phyloP scores from a whole-genome alignment of 2,113 vertebrate species.

The Xiphorhynchus elegans region DNA sequence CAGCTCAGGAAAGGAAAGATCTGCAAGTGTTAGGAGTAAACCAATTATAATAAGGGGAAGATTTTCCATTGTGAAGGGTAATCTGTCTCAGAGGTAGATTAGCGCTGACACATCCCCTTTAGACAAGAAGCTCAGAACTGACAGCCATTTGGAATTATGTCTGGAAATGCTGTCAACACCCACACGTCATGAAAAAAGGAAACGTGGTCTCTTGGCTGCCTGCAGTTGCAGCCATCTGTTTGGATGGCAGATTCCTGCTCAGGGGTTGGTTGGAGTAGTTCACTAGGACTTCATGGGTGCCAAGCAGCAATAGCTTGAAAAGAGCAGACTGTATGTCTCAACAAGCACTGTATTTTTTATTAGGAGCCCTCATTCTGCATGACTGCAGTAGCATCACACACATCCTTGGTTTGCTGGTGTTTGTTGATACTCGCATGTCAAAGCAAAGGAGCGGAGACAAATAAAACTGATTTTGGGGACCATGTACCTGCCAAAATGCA shows the following conservation, averaged over 20 bases:
- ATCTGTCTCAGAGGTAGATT: conserved; percentile 48
- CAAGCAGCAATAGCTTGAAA: conserved; percentile 61
- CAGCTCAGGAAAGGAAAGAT: not conserved
- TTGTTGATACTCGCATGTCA: not conserved
- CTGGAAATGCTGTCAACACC: conserved; percentile 69
- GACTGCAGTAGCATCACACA: not conserved
- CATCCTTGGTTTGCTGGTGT: not conserved
- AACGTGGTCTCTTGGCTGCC: conserved; percentile 56
- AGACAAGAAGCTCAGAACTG: conserved; percentile 39
- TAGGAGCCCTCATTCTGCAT: not conserved
- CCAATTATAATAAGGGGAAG: not conserved
- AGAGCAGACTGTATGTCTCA: conserved; percentile 52
- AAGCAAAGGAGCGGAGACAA: not conserved
- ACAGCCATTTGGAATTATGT: conserved; percentile 70
- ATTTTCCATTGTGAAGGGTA: conserved; percentile 1
- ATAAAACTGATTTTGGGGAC: not conserved
- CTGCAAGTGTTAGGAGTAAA: not conserved
- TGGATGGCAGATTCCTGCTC: conserved; percentile 62
- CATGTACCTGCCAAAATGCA: not conserved
- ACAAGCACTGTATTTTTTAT: not conserved
- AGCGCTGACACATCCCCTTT: conserved; percentile 28
- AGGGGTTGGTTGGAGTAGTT: conserved; percentile 66
- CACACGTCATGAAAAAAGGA: conserved; percentile 9
- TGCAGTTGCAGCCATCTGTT: conserved; percentile 73
- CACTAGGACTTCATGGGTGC: conserved; percentile 50